phyloP scores from a whole-genome alignment of 1,140 invertebrate species.

The Drosophila micromelanica region DNA sequence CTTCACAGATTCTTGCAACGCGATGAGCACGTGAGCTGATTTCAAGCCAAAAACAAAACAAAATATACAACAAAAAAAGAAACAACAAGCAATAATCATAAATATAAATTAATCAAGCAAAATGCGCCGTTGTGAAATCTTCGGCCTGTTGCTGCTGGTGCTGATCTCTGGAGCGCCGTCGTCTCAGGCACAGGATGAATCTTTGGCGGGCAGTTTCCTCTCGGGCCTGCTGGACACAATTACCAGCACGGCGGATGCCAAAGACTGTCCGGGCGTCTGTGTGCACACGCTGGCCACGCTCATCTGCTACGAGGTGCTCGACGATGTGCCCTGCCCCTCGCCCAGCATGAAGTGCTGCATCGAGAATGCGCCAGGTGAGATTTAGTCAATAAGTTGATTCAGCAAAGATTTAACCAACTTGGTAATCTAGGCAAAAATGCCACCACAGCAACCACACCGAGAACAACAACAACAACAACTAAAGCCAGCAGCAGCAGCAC shows the following conservation, averaged over 20 bases:
- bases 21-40: slow-evolving; percentile 63
- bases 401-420: neutral
- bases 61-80: neutral
- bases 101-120: slow-evolving; percentile 8
- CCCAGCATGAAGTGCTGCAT: slow-evolving; percentile 92
- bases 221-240: slow-evolving; percentile 92
- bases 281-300: slow-evolving; percentile 92
- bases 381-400: too few species aligned
- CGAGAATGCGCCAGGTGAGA: slow-evolving; percentile 86
- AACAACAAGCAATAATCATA: slow-evolving; percentile 1
- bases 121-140: neutral
- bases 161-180: neutral
- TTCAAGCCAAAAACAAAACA: slow-evolving; percentile 1
- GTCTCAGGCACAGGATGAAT: slow-evolving; percentile 87
- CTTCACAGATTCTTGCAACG: slow-evolving; percentile 56
- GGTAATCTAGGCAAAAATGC: slow-evolving; percentile 55
- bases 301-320: slow-evolving; percentile 92
- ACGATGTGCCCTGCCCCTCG: slow-evolving; percentile 91
- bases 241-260: slow-evolving; percentile 91
- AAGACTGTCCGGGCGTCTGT: slow-evolving; percentile 94
- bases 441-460: slow-evolving; percentile 60
- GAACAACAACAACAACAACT: slow-evolving; percentile 73
- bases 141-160: slow-evolving; percentile 37
- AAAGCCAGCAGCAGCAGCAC: slow-evolving; percentile 66
- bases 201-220: slow-evolving; percentile 90